Conservation (phyloP, 2,113 vertebrate genomes). For the Carassius carassius region DNA sequence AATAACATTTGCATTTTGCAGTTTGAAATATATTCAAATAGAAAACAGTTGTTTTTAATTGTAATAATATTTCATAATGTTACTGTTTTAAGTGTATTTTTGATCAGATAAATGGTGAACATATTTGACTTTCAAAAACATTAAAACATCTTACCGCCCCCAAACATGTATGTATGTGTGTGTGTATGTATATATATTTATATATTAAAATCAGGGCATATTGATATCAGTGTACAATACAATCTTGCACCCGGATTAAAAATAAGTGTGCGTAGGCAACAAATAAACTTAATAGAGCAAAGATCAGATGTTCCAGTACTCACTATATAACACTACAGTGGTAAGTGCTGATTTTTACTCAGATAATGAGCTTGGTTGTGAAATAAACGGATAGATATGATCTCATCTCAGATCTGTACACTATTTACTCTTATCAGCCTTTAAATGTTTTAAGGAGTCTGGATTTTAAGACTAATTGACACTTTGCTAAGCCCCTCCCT, state of each 20-base stretch:
- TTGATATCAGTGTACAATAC: too few species aligned
- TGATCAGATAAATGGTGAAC: too few species aligned
- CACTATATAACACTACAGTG: neutral
- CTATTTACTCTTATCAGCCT: neutral
- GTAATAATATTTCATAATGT: too few species aligned
- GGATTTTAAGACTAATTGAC: neutral
- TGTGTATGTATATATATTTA: too few species aligned
- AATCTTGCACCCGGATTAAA: neutral
- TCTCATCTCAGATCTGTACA: neutral
- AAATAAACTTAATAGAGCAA: neutral
- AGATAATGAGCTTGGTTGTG: neutral
- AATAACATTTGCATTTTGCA: too few species aligned
- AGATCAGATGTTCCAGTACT: neutral
- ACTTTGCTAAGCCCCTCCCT: neutral
- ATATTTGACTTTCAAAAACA: too few species aligned
- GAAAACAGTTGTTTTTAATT: too few species aligned
- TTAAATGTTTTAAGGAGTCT: neutral
- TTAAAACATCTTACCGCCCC: too few species aligned
- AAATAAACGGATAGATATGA: neutral
- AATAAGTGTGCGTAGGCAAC: neutral
- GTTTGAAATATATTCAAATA: too few species aligned
- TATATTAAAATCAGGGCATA: too few species aligned
- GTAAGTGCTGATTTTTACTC: neutral
- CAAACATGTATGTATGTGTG: too few species aligned
- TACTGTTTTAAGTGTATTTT: too few species aligned